These are phyloP conservation scores for Caenorhabditis drosophilae DNA, from an alignment of 2,888 invertebrate genomes.

Conservation along the genomic window DNA sequence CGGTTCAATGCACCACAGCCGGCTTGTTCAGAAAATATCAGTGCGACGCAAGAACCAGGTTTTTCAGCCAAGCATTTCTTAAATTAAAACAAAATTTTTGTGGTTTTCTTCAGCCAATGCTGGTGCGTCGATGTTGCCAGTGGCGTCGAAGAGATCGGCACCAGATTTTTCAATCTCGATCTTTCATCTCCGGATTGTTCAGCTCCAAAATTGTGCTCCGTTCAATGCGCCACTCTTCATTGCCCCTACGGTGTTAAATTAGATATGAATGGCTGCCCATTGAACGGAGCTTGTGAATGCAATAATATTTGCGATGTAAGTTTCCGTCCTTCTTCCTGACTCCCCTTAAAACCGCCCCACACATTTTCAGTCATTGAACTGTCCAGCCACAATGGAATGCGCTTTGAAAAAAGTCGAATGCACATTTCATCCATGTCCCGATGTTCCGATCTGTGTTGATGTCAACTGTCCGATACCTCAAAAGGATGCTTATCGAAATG, in stretches of 20 bases:
- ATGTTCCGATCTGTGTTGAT: conserved; percentile 33
- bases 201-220: conserved; percentile 39
- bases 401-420: conserved; percentile 33
- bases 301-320: conserved; percentile 43
- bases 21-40: conserved; percentile 57
- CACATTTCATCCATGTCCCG: conserved; percentile 39
- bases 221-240: conserved; percentile 20
- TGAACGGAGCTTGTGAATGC: conserved; percentile 48
- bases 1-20: conserved; percentile 55
- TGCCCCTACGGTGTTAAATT: conserved; percentile 42
- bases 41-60: conserved; percentile 50
- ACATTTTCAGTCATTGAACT: conserved; percentile 32
- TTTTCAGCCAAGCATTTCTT: not conserved
- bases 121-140: conserved; percentile 50
- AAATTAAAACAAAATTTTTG: not conserved
- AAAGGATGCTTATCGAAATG: conserved; percentile 22
- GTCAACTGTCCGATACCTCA: conserved; percentile 19
- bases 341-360: too few relatives aligned
- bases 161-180: conserved; percentile 33
- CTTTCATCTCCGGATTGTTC: conserved; percentile 43
- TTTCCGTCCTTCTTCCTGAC: not conserved
- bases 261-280: conserved; percentile 47
- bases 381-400: conserved; percentile 32
- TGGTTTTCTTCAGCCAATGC: conserved; percentile 40
- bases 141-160: conserved; percentile 58